Percentiles rank a stretch among this genome's conserved stretches.
Conservation (phyloP, 2,888 invertebrate species). For the Pharmacophagus antenor region DNA sequence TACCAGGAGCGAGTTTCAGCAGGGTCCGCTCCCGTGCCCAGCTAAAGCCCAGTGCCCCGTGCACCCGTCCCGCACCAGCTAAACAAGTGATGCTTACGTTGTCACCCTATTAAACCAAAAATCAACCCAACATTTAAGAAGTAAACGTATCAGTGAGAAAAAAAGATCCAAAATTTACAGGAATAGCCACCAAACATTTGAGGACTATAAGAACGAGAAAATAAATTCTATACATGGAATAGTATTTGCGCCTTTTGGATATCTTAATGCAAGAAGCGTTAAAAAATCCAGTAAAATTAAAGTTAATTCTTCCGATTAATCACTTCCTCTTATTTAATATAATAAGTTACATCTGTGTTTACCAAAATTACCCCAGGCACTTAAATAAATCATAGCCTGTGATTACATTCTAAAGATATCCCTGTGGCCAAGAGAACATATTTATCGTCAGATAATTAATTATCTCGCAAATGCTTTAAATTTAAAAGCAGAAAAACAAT, state of each 20-base stretch:
- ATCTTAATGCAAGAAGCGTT: too few species aligned
- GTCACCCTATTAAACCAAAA: constrained; percentile 76
- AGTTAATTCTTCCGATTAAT: too few species aligned
- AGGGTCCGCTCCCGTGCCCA: constrained; percentile 90
- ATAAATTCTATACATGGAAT: too few species aligned
- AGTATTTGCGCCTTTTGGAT: too few species aligned
- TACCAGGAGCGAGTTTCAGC: constrained; percentile 85
- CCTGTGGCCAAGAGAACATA: neutral
- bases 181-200: neutral
- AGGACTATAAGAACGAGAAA: too few species aligned
- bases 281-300: too few species aligned
- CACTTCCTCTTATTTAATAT: neutral
- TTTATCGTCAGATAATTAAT: neutral
- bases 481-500: neutral
- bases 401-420: neutral
- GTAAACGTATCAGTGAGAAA: too few species aligned
- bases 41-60: constrained; percentile 87
- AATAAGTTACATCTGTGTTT: neutral
- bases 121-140: neutral
- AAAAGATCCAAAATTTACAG: neutral
- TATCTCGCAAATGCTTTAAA: neutral
- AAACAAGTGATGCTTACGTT: constrained; percentile 86
- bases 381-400: neutral
- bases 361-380: neutral
- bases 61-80: constrained; percentile 83